Evolutionary conservation across 2,113 vertebrate genomes (phyloP).

Genomic region (Entomyzon cyanotis): DNA sequence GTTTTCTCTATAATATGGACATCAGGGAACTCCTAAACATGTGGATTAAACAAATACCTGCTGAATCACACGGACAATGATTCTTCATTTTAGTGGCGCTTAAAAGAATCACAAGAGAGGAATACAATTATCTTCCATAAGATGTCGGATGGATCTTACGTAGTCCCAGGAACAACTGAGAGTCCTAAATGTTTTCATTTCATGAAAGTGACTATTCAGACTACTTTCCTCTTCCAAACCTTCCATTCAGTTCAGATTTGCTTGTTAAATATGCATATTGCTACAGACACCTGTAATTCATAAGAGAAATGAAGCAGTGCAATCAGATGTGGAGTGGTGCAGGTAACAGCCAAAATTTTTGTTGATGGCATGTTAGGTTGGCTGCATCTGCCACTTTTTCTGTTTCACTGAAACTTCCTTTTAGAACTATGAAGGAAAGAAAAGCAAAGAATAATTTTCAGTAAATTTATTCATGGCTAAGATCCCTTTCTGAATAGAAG

Average conservation of each 20-base stretch:
- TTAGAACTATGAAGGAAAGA: neutral
- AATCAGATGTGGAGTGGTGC: neutral
- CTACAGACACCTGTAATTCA: neutral
- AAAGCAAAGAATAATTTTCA: neutral
- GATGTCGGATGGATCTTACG: neutral
- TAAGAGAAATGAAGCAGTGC: neutral
- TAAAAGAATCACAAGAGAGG: neutral
- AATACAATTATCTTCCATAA: neutral
- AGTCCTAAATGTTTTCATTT: neutral
- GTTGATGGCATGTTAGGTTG: neutral
- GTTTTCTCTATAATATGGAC: neutral
- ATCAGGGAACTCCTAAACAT: neutral
- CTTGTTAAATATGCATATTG: neutral
- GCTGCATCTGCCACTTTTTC: neutral
- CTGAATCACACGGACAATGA: neutral
- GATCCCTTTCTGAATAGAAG: neutral
- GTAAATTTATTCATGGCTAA: conserved; percentile 14
- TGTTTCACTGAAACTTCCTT: neutral
- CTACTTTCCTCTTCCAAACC: neutral
- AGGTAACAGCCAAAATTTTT: neutral
- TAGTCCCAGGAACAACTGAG: neutral
- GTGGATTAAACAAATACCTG: neutral
- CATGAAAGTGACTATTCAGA: neutral
- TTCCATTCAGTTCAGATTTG: neutral
- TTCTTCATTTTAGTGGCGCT: neutral